These are phyloP conservation scores for Agapostemon virescens DNA, from an alignment of 2,888 invertebrate genomes.

Conservation along the genomic window DNA sequence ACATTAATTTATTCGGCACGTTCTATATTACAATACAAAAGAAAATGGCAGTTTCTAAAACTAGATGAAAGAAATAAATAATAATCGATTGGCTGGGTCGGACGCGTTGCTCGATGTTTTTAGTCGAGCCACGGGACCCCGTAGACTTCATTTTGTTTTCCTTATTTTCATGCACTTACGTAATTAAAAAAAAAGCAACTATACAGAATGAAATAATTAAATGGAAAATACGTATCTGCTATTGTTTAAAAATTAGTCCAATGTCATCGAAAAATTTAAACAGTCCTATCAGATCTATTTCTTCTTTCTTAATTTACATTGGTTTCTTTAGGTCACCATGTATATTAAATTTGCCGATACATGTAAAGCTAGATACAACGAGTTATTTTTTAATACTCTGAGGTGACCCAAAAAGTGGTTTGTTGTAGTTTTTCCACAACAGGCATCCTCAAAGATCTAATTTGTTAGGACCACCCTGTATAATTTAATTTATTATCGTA, in stretches of 20 bases:
- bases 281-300: neutral
- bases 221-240: neutral
- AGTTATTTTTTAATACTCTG: neutral
- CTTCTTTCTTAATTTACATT: neutral
- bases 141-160: neutral
- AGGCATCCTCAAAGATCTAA: neutral
- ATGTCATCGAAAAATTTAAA: neutral
- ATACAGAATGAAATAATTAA: slow-evolving; percentile 21
- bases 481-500: neutral
- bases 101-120: slow-evolving; percentile 37
- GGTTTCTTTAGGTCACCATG: neutral
- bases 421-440: no score
- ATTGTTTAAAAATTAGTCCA: neutral
- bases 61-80: slow-evolving; percentile 48
- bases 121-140: slow-evolving; percentile 44
- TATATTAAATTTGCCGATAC: neutral
- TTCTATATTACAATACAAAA: slow-evolving; percentile 43
- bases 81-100: slow-evolving; percentile 32
- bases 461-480: neutral
- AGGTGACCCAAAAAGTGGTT: no score
- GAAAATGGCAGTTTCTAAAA: slow-evolving; percentile 39
- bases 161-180: slow-evolving; percentile 14
- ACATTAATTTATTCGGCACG: slow-evolving; percentile 19
- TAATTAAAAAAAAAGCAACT: slow-evolving; percentile 22
- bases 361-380: neutral